phyloP scores from a whole-genome alignment of 2,888 invertebrate species.

The Agrenia bidenticulata region DNA sequence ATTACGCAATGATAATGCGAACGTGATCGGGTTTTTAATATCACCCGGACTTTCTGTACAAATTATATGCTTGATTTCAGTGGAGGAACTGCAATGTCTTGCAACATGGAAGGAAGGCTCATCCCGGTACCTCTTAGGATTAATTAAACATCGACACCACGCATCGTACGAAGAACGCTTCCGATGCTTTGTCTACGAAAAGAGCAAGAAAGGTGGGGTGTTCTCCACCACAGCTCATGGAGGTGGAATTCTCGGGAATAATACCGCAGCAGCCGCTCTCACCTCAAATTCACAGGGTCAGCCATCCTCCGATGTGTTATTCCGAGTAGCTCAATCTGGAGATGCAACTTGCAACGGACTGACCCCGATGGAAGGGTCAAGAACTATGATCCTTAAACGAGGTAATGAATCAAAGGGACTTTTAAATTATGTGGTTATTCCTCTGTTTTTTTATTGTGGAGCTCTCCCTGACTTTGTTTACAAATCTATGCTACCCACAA shows the following conservation, averaged over 20 bases:
- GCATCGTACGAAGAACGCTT: slow-evolving; percentile 89
- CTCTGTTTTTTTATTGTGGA: too few relatives aligned
- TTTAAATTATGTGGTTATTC: too few relatives aligned
- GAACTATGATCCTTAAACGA: slow-evolving; percentile 78
- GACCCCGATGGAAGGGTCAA: slow-evolving; percentile 81
- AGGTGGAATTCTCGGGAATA: slow-evolving; percentile 34
- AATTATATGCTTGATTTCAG: slow-evolving; percentile 61
- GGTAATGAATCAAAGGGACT: slow-evolving; percentile 62
- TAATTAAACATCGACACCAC: slow-evolving; percentile 83
- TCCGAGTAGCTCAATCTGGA: slow-evolving; percentile 84
- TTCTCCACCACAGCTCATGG: slow-evolving; percentile 25
- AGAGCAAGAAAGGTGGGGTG: slow-evolving; percentile 55
- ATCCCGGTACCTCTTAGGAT: slow-evolving; percentile 83
- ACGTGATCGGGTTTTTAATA: background rate
- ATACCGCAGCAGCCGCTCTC: slow-evolving; percentile 30
- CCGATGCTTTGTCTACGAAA: slow-evolving; percentile 92
- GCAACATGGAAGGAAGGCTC: slow-evolving; percentile 94
- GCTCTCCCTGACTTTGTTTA: too few relatives aligned
- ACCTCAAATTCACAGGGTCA: slow-evolving; percentile 48
- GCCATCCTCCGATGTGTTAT: slow-evolving; percentile 63
- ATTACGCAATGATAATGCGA: background rate
- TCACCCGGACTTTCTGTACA: too few relatives aligned
- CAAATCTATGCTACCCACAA: too few relatives aligned
- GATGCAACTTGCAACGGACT: slow-evolving; percentile 91
- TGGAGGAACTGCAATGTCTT: slow-evolving; percentile 85